Evolutionary conservation across 1,140 invertebrate genomes (phyloP).

Genomic region (Drosophila murphyi): DNA sequence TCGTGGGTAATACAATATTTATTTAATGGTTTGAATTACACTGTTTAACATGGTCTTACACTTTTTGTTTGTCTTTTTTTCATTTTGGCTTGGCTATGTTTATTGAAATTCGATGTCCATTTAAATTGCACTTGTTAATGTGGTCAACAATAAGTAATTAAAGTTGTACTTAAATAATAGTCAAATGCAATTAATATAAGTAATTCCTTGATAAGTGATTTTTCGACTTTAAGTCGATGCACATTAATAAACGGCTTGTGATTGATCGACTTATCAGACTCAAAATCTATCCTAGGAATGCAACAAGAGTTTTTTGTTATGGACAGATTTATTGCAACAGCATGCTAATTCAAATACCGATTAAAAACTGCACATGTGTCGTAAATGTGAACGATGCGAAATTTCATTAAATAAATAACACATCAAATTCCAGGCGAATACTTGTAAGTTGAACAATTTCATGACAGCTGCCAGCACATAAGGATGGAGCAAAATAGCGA

Average conservation of each 20-base stretch:
- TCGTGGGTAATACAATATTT: too few relatives aligned
- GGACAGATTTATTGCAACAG: neutral
- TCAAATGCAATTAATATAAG: neutral
- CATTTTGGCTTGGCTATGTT: neutral
- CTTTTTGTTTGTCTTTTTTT: neutral
- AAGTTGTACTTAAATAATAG: too few relatives aligned
- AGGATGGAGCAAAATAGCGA: too few relatives aligned
- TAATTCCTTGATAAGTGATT: neutral
- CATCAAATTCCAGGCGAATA: constrained; percentile 11
- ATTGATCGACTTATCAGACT: neutral
- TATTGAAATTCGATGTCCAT: neutral
- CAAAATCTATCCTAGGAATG: neutral
- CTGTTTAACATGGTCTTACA: too few relatives aligned
- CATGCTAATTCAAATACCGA: neutral
- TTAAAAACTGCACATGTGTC: neutral
- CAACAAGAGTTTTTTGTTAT: neutral
- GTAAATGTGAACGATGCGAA: neutral
- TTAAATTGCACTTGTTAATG: neutral
- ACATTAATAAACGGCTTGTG: neutral
- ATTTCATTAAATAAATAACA: constrained; percentile 19
- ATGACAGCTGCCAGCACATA: neutral
- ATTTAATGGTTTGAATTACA: too few relatives aligned
- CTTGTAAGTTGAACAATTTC: constrained; percentile 5
- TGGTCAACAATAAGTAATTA: neutral
- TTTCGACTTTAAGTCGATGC: too few relatives aligned